Evolutionary conservation across 2,797 vertebrate genomes (phyloP).

Genomic region (Sternarchorhynchus goeldii): DNA sequence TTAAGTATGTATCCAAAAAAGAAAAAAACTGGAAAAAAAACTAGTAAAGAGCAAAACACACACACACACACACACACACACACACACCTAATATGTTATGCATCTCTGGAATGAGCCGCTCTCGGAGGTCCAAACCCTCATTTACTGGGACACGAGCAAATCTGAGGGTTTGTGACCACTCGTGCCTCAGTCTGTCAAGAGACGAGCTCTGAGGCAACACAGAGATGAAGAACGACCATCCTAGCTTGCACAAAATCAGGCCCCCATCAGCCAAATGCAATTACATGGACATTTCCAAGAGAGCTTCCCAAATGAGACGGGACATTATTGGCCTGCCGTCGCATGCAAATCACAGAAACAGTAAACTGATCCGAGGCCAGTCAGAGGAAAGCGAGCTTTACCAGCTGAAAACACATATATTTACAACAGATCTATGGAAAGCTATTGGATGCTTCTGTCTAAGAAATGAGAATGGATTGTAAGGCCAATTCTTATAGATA

Average conservation of each 20-base stretch:
- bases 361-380: conserved; percentile 20
- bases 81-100: not conserved
- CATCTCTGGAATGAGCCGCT: not conserved
- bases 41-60: no score
- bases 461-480: not conserved
- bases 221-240: conserved; percentile 21
- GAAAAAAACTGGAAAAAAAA: no score
- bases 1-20: no score
- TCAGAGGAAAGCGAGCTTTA: conserved; percentile 10
- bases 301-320: conserved; percentile 23
- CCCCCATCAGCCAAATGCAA: conserved; percentile 18
- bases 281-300: not conserved
- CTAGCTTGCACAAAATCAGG: conserved; percentile 9
- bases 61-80: no score
- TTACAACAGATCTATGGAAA: not conserved
- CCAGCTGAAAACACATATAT: not conserved
- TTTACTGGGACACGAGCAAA: not conserved
- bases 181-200: not conserved
- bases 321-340: conserved; percentile 12
- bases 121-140: conserved; percentile 11
- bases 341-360: conserved; percentile 20
- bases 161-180: conserved; percentile 7
- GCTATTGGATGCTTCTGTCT: not conserved
- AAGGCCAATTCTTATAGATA: not conserved
- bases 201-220: not conserved